Conservation (phyloP, 2,888 invertebrate genomes). For the Caenorhabditis becei region DNA sequence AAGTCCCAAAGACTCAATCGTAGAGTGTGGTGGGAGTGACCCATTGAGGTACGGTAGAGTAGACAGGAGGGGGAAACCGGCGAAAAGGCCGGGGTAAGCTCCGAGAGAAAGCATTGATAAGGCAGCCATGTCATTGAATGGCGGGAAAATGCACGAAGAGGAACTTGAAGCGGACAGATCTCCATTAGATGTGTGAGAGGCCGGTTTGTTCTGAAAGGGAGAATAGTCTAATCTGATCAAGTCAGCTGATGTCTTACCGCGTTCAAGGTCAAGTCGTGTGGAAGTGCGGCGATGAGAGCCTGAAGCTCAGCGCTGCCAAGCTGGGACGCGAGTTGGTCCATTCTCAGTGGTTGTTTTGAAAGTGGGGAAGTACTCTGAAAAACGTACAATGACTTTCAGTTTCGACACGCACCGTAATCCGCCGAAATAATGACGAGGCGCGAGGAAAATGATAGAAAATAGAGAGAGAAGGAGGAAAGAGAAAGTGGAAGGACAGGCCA, state of each 20-base stretch:
- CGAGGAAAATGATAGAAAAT: slow-evolving; percentile 5
- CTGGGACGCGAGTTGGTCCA: slow-evolving; percentile 46
- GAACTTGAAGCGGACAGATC: slow-evolving; percentile 52
- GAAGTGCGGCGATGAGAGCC: slow-evolving; percentile 58
- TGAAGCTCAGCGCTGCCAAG: slow-evolving; percentile 52
- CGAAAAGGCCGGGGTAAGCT: slow-evolving; percentile 42
- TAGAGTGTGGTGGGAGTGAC: slow-evolving; percentile 50
- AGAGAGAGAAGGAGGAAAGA: slow-evolving; percentile 18
- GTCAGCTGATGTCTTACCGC: slow-evolving; percentile 6
- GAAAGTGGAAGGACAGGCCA: slow-evolving; percentile 20
- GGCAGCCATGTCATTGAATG: slow-evolving; percentile 49
- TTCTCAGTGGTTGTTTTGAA: slow-evolving; percentile 5
- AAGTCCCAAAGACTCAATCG: slow-evolving; percentile 59
- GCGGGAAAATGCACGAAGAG: slow-evolving; percentile 60
- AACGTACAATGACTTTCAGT: slow-evolving; percentile 5
- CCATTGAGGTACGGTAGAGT: slow-evolving; percentile 44
- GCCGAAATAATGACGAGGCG: slow-evolving; percentile 3
- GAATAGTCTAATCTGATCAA: neutral
- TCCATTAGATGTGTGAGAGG: slow-evolving; percentile 29
- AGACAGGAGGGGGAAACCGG: slow-evolving; percentile 42
- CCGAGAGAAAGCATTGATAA: slow-evolving; percentile 58
- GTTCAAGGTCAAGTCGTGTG: slow-evolving; percentile 47
- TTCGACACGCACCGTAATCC: slow-evolving; percentile 30
- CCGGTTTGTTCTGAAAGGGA: slow-evolving; percentile 42
- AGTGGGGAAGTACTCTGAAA: slow-evolving; percentile 25